phyloP scores from a whole-genome alignment of 2,888 invertebrate species.

The Ischnus inquisitorius region DNA sequence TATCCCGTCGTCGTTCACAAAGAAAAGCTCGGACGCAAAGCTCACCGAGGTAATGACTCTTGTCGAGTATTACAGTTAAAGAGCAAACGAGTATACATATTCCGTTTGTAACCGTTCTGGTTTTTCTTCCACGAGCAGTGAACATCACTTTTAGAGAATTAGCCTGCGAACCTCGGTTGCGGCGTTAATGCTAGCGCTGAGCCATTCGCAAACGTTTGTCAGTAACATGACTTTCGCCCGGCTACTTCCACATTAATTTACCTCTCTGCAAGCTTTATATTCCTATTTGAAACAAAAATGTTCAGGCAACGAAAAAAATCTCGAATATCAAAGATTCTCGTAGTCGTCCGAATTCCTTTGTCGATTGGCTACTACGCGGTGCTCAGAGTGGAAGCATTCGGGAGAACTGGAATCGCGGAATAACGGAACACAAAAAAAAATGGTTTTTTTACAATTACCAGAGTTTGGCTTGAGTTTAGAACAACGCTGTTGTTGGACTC shows the following conservation, averaged over 20 bases:
- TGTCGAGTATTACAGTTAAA: slow-evolving; percentile 42
- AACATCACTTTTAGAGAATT: slow-evolving; percentile 3
- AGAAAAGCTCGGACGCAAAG: not conserved
- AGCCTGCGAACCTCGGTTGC: not conserved
- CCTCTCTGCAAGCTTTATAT: not conserved
- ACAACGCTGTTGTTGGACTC: too few relatives aligned
- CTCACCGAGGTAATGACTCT: slow-evolving; percentile 9
- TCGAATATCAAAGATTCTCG: not conserved
- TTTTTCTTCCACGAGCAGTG: not conserved
- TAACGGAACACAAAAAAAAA: too few relatives aligned
- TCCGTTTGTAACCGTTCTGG: slow-evolving; percentile 34
- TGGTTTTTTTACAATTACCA: too few relatives aligned
- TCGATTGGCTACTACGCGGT: too few relatives aligned
- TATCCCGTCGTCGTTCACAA: slow-evolving; percentile 1
- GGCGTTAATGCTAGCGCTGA: not conserved
- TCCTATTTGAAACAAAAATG: not conserved
- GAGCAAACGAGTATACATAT: slow-evolving; percentile 22
- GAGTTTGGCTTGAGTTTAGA: too few relatives aligned
- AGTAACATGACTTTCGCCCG: not conserved
- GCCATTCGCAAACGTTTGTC: not conserved
- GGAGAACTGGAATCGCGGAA: too few relatives aligned
- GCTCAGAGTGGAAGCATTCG: too few relatives aligned
- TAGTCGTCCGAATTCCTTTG: too few relatives aligned
- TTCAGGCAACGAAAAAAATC: not conserved
- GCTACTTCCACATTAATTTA: not conserved